Base-by-base conservation (phyloP, 2,797 vertebrate genomes). In the Lindbergichthys nudifrons region DNA sequence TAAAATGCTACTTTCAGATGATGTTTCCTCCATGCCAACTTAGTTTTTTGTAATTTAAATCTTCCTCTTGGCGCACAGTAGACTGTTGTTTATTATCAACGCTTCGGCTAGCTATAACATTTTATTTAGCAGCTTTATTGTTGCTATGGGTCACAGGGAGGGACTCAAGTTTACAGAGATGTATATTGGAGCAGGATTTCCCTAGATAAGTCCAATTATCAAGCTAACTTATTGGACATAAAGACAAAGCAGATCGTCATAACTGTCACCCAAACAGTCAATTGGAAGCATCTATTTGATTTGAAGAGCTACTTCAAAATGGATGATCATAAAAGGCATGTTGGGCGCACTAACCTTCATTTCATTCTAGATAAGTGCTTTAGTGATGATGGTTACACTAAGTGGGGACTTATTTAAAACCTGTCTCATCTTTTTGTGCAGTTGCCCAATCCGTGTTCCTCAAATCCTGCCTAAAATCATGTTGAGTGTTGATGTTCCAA, bases 331-430 rank as follows among this genome's bases (percentile, higher is more conserved):
- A 46, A 80, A 10, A 3, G 10, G 30, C n/a, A 6, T 41, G 59
- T 16, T 11, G 3, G 12, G 47, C 26, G 52, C 19, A 39, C 21
- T 47, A 18, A 64, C 46, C 4, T 32, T 73, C 56, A 7, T 65
- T 48, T 73, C 51, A 26, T 18, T 48, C 41, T 21, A 59, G 19
- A 61, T 19, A 68, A 71, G 50, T 62, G 66, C 53, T 62, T 73
- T 30, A 32, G 15, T 36, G 32, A 77, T 74, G 43, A 30, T 61
- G 39, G 26, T 43, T 41, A 42, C 64, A n/a, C n/a, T n/a, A n/a
- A 7, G 16, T 32, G 19, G 42, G 48, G 58, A 50, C 19, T 54
- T 41, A 16, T 51, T 57, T 30, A 26, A 77, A 67, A 56, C 41
- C 58, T 66, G 39, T 65, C 53, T 30, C 45, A 30, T 63, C 4